Evolutionary conservation across 1,140 invertebrate species (phyloP).

Genomic region (Drosophila kurseongensis): DNA sequence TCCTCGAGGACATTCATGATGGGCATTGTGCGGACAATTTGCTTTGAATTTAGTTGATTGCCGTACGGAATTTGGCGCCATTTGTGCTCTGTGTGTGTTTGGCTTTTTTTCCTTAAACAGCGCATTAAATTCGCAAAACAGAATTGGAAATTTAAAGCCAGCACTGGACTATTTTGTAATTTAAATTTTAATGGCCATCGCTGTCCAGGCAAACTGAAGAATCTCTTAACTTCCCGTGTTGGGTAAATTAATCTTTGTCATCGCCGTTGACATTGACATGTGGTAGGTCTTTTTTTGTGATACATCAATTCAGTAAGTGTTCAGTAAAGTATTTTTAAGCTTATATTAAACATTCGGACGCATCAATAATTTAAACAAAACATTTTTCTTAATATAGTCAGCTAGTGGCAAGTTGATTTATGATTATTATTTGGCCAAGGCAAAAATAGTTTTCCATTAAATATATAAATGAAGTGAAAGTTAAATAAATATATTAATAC

Average conservation of each 20-base stretch:
- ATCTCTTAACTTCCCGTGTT: neutral
- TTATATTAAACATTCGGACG: no score
- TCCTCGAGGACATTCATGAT: slow-evolving; percentile 42
- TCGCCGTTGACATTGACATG: slow-evolving; percentile 79
- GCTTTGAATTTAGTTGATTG: slow-evolving; percentile 83
- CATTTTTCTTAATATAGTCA: no score
- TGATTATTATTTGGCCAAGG: no score
- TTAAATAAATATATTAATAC: no score
- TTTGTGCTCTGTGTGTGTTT: slow-evolving; percentile 43
- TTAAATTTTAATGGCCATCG: slow-evolving; percentile 54
- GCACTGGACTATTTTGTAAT: slow-evolving; percentile 50
- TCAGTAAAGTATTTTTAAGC: no score
- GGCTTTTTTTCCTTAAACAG: slow-evolving; percentile 15
- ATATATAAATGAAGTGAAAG: no score
- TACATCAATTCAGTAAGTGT: slow-evolving; percentile 23
- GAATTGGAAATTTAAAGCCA: slow-evolving; percentile 53
- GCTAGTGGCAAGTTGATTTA: no score
- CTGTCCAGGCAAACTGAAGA: slow-evolving; percentile 6
- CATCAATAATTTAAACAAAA: no score
- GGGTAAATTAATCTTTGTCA: slow-evolving; percentile 76
- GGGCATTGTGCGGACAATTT: slow-evolving; percentile 75
- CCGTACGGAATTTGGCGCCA: slow-evolving; percentile 74
- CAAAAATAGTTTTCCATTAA: no score
- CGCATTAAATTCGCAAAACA: slow-evolving; percentile 62
- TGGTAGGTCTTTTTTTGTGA: slow-evolving; percentile 43